Conservation (phyloP, 2,797 vertebrate genomes). For the Eutrigla gurnardus region DNA sequence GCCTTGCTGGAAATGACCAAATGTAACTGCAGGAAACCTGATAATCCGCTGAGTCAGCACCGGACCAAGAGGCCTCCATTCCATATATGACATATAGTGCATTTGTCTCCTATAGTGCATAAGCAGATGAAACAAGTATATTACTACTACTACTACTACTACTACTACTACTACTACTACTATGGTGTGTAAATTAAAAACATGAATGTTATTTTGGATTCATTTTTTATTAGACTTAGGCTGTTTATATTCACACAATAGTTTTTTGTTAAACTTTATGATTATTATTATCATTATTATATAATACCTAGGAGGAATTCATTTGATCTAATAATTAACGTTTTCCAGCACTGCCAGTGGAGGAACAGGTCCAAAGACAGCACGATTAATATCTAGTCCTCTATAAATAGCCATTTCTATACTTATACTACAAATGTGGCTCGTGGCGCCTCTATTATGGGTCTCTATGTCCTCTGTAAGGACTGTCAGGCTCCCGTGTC, state of each 20-base stretch:
- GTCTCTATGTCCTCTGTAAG: fast-evolving
- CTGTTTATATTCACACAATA: not conserved
- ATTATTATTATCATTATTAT: too few species aligned
- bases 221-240: not conserved
- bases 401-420: not conserved
- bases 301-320: too few species aligned
- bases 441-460: not conserved
- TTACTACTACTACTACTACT: too few species aligned
- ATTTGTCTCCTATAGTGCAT: not conserved
- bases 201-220: not conserved
- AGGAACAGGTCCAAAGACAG: not conserved
- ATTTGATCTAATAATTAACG: too few species aligned
- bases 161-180: too few species aligned
- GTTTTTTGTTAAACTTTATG: too few species aligned
- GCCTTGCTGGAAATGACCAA: not conserved
- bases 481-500: slow-evolving; percentile 3
- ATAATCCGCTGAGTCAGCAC: not conserved
- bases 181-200: not conserved
- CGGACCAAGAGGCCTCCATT: not conserved
- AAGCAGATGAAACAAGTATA: not conserved
- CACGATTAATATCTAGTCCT: not conserved
- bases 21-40: not conserved
- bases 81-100: not conserved
- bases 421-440: not conserved
- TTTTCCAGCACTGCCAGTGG: not conserved